phyloP scores from a whole-genome alignment of 2,888 invertebrate species.

The Conchocele bisecta region DNA sequence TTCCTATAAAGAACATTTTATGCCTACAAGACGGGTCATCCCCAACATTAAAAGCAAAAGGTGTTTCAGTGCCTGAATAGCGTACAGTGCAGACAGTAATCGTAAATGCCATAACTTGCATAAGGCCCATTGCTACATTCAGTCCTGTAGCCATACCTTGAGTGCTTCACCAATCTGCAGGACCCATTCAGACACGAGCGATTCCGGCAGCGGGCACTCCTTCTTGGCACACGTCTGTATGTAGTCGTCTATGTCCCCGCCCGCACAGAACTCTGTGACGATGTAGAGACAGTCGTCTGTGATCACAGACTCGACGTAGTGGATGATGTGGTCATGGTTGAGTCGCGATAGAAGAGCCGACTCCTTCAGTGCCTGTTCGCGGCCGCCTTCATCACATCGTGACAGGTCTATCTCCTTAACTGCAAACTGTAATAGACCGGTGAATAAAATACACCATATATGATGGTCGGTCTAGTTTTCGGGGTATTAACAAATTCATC shows the following conservation, averaged over 20 bases:
- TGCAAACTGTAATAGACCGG: conserved; percentile 70
- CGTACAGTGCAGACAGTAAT: too few species aligned
- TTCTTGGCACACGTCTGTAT: conserved; percentile 51
- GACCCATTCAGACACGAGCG: conserved; percentile 63
- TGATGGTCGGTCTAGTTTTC: neutral
- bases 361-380: conserved; percentile 60
- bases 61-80: too few species aligned
- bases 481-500: neutral
- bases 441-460: too few species aligned
- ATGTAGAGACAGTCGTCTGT: conserved; percentile 65
- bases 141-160: conserved; percentile 57
- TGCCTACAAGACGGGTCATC: too few species aligned
- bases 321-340: conserved; percentile 61
- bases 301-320: conserved; percentile 68
- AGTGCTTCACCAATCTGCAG: conserved; percentile 62
- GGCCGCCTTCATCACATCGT: conserved; percentile 59
- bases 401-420: conserved; percentile 69
- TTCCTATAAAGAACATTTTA: too few species aligned
- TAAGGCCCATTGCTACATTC: too few species aligned
- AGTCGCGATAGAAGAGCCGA: conserved; percentile 61
- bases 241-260: conserved; percentile 67
- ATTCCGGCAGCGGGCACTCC: conserved; percentile 50
- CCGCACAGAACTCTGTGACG: conserved; percentile 69
- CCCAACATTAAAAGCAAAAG: too few species aligned
- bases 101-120: too few species aligned